Conservation (phyloP, 2,113 vertebrate species). For the Struthidea cinerea region DNA sequence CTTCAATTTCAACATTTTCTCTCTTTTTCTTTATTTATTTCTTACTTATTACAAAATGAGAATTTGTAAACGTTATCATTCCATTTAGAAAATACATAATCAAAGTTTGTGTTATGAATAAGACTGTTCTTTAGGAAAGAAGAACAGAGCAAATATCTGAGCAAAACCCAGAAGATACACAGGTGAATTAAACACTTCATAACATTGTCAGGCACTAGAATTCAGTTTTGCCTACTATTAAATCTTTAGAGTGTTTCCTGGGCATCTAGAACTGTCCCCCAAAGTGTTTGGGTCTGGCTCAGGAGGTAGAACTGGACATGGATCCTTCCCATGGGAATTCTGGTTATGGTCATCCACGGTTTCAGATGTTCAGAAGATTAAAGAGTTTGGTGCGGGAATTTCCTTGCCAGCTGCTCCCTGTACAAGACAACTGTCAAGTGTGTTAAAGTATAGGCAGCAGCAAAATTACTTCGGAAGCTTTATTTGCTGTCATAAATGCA, state of each 20-base stretch:
- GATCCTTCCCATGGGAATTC: not conserved
- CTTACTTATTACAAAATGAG: not conserved
- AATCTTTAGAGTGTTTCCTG: not conserved
- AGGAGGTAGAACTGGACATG: not conserved
- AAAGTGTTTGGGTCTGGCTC: not conserved
- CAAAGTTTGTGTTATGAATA: not conserved
- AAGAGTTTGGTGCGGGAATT: not conserved
- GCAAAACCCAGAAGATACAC: not conserved
- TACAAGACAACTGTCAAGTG: not conserved
- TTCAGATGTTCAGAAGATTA: not conserved
- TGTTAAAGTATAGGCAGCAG: not conserved
- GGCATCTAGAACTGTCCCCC: not conserved
- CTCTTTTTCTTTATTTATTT: not conserved
- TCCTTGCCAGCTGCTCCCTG: not conserved
- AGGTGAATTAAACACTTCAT: not conserved
- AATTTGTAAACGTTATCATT: not conserved
- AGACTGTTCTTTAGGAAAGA: not conserved
- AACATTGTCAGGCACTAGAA: not conserved
- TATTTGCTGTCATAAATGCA: not conserved
- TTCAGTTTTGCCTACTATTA: not conserved
- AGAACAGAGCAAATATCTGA: not conserved
- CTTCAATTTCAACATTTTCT: not conserved
- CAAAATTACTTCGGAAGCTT: not conserved
- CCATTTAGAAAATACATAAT: not conserved
- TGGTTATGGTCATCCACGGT: rapidly evolving